Base-by-base conservation (phyloP, 1,140 invertebrate species). In the Cardiocondyla obscurior region DNA sequence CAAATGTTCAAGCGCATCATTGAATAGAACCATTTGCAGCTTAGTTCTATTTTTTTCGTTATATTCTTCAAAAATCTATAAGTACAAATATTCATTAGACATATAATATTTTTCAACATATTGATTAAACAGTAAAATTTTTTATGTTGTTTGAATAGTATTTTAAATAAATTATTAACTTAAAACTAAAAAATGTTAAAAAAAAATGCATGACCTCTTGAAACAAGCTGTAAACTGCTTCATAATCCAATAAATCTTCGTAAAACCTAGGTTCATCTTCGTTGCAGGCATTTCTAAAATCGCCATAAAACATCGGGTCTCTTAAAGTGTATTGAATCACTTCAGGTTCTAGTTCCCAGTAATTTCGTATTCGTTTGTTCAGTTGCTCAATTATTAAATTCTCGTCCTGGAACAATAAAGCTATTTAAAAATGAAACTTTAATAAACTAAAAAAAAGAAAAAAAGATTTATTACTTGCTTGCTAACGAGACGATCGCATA, bases 161-260 rank as follows among this genome's bases (percentile, higher is more conserved):
- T n/a, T 51, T 14, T 19, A 33, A 28, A 14, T 62, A 5, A 10
- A 30, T 30, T 39, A 22, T 53, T 55, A n/a, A 33, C n/a, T 8
- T 12, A 28, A 2, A 5, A 6, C 22, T 55, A 1, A 42, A 69
- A 36, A 25, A 28, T 25, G n/a, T 76, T 19, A 46, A 42, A 39
- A n/a, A 39, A 65, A 33, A n/a, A 53, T n/a, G 3, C n/a, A 36
- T 19, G n/a, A 97, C 97, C 95, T 98, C 97, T 94, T 97, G 96
- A 87, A 98, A 98, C 3, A 98, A 93, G 84, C 95, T 96, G 90
- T 96, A 97, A 6, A 97, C 95, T 0, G 97, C 97, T 83, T 98
- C 96, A 90, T 98, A 99, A 92, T 99, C 98, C 1, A 98, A 93
- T 1, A 99, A 93, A 93, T 99, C 98, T 93, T 99, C 98, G 90